These are phyloP conservation scores for Aurelia aurita complex sp. Pacific DNA, from an alignment of 30 jellyfish, hydroid and myxozoan genomes.

Conservation along the genomic window DNA sequence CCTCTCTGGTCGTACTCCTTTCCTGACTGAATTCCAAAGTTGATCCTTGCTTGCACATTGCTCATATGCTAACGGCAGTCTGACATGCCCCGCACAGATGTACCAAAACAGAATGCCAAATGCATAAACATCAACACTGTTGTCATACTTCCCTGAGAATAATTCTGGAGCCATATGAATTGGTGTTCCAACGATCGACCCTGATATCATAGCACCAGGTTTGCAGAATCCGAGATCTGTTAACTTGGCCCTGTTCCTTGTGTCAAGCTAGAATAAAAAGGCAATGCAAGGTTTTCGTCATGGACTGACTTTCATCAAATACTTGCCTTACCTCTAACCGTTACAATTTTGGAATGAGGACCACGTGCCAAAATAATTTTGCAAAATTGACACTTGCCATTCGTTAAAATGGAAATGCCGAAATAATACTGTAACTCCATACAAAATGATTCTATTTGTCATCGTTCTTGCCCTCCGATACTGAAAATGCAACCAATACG, in stretches of 20 bases:
- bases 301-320: too few species aligned
- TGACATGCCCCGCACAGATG: constrained; percentile 99
- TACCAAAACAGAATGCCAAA: constrained; percentile 98
- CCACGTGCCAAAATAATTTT: too few species aligned
- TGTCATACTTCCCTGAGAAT: constrained; percentile 97
- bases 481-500: too few species aligned
- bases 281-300: not conserved
- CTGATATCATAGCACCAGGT: constrained; percentile 99
- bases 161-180: constrained; percentile 99
- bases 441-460: too few species aligned
- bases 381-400: too few species aligned
- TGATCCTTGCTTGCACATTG: constrained; percentile 99
- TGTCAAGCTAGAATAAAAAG: constrained; percentile 78
- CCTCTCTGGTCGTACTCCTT: constrained; percentile 98
- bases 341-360: too few species aligned
- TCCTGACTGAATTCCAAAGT: constrained; percentile 99
- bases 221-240: constrained; percentile 98
- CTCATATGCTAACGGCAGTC: constrained; percentile 95
- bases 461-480: too few species aligned
- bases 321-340: too few species aligned
- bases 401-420: too few species aligned
- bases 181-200: constrained; percentile 99
- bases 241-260: constrained; percentile 93
- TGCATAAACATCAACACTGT: constrained; percentile 97
- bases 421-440: too few species aligned